phyloP scores from a whole-genome alignment of 1,140 invertebrate species.

The Drosophila pectinifera region DNA sequence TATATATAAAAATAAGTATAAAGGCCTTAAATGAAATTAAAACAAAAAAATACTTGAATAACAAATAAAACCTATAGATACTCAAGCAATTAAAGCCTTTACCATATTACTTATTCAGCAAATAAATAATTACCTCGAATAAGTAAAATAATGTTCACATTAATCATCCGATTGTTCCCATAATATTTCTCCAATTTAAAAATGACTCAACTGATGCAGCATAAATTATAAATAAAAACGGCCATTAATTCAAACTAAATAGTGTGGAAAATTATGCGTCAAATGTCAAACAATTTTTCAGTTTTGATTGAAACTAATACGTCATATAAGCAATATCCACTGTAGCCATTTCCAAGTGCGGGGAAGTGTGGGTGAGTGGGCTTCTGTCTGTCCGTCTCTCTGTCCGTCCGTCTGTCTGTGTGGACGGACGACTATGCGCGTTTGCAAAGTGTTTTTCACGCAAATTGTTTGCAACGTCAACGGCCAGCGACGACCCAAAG shows the following conservation, averaged over 20 bases:
- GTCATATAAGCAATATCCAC: constrained; percentile 26
- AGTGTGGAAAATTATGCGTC: constrained; percentile 12
- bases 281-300: constrained; percentile 12
- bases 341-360: constrained; percentile 21
- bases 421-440: constrained; percentile 14
- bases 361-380: constrained; percentile 30
- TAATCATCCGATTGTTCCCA: constrained; percentile 1
- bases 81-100: no score
- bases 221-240: constrained; percentile 19
- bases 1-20: no score
- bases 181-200: constrained; percentile 4
- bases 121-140: no score
- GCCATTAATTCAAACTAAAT: constrained; percentile 20
- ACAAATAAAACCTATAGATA: no score
- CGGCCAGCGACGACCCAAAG: constrained; percentile 48
- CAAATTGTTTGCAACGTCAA: constrained; percentile 70
- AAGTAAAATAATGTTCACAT: no score
- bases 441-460: constrained; percentile 58
- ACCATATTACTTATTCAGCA: no score
- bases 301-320: constrained; percentile 24
- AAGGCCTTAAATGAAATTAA: no score
- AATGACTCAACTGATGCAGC: background rate
- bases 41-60: no score
- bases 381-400: constrained; percentile 14
- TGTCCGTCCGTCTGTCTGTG: constrained; percentile 6